Evolutionary conservation across 2,113 vertebrate species (phyloP).

Genomic region (Hippocampus barbouri): DNA sequence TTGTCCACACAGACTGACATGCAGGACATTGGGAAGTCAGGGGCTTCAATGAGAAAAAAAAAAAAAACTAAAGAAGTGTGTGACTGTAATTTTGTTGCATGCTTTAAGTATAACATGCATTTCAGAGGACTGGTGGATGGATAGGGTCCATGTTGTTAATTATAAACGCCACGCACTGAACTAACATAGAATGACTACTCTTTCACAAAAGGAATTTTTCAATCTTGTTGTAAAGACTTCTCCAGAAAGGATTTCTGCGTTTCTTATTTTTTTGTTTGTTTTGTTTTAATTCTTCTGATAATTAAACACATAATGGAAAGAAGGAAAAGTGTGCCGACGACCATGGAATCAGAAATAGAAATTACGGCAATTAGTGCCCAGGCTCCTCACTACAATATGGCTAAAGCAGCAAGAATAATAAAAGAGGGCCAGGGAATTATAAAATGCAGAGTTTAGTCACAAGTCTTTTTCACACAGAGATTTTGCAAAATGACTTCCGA

Average conservation of each 20-base stretch:
- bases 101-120: not conserved
- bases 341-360: too few relatives aligned
- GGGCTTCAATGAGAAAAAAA: not conserved
- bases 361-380: too few relatives aligned
- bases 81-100: not conserved
- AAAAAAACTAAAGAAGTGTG: slow-evolving; percentile 4
- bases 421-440: not conserved
- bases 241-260: not conserved
- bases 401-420: not conserved
- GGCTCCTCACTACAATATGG: not conserved
- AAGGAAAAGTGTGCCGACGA: too few relatives aligned
- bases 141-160: not conserved
- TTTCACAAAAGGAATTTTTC: not conserved
- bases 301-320: not conserved
- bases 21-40: slow-evolving; percentile 17
- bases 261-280: not conserved
- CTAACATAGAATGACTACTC: not conserved
- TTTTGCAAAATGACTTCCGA: not conserved
- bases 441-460: too few relatives aligned
- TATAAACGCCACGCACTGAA: too few relatives aligned
- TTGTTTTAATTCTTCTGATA: not conserved
- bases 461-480: not conserved
- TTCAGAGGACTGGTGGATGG: not conserved
- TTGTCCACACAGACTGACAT: slow-evolving; percentile 42
- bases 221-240: not conserved